Evolutionary conservation across 2,888 invertebrate species (phyloP).

Genomic region (Andrena trimmerana): DNA sequence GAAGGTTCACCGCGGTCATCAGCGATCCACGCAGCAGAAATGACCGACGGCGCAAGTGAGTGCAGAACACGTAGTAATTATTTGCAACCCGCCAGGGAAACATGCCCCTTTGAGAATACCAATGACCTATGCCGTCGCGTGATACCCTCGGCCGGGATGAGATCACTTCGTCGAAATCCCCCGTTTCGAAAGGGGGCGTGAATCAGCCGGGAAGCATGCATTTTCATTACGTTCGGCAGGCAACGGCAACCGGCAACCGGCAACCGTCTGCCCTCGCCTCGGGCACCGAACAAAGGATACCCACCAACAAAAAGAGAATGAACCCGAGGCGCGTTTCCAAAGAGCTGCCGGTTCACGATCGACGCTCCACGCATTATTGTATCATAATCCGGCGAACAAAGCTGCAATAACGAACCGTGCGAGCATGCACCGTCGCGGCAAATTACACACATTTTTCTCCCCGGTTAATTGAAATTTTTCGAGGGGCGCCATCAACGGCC

Average conservation of each 20-base stretch:
- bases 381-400: background rate
- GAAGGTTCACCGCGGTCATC: constrained; percentile 35
- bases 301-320: too few species aligned
- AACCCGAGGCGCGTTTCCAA: too few species aligned
- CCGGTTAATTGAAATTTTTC: background rate
- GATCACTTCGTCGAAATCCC: constrained; percentile 44
- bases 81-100: constrained; percentile 15
- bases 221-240: constrained; percentile 22
- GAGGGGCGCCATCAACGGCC: background rate
- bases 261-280: background rate
- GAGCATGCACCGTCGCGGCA: background rate
- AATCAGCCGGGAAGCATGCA: constrained; percentile 38
- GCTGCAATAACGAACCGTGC: background rate
- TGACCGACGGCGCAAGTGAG: constrained; percentile 17
- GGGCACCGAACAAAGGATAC: too few species aligned
- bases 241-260: background rate
- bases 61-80: constrained; percentile 9
- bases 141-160: constrained; percentile 32
- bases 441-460: background rate
- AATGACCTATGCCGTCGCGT: constrained; percentile 32
- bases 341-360: too few species aligned
- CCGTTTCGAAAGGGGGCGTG: constrained; percentile 36
- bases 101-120: constrained; percentile 26
- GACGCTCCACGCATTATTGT: too few species aligned
- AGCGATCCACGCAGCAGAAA: constrained; percentile 22